These are phyloP conservation scores for Pheosia gnoma DNA, from an alignment of 2,888 invertebrate genomes.

Conservation along the genomic window DNA sequence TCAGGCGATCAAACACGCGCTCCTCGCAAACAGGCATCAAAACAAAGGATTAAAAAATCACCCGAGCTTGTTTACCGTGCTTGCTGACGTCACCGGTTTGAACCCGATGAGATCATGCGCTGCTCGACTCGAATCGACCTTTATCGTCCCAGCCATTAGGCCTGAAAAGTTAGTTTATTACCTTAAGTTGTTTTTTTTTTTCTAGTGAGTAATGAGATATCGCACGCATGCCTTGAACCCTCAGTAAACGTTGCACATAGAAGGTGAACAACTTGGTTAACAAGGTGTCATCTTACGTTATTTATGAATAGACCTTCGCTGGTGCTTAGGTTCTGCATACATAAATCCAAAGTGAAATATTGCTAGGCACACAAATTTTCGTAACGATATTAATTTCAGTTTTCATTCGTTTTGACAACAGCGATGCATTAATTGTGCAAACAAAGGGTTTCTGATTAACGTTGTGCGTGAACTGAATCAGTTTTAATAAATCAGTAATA, in stretches of 20 bases:
- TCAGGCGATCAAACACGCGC: slow-evolving; percentile 35
- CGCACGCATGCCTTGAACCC: slow-evolving; percentile 3
- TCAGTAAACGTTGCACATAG: neutral
- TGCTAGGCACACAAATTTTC: neutral
- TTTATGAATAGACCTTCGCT: neutral
- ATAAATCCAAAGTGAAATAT: neutral
- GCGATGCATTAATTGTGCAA: neutral
- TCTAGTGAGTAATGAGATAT: slow-evolving; percentile 1
- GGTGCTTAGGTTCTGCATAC: neutral
- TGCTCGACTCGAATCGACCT: slow-evolving; percentile 49
- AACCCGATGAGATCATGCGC: slow-evolving; percentile 61
- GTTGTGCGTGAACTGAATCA: no score
- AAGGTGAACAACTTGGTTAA: slow-evolving; percentile 4
- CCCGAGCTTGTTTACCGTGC: slow-evolving; percentile 52
- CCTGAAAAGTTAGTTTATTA: slow-evolving; percentile 34
- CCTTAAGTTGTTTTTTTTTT: neutral
- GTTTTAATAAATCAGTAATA: no score
- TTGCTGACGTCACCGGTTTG: slow-evolving; percentile 55
- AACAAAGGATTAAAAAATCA: slow-evolving; percentile 55
- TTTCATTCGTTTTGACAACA: neutral
- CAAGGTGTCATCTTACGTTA: slow-evolving; percentile 2
- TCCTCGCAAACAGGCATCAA: slow-evolving; percentile 37
- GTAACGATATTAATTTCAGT: neutral
- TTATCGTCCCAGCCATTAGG: slow-evolving; percentile 44
- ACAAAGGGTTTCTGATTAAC: neutral